Evolutionary conservation across 2,888 invertebrate genomes (phyloP).

Genomic region (Limnephilus auricula): DNA sequence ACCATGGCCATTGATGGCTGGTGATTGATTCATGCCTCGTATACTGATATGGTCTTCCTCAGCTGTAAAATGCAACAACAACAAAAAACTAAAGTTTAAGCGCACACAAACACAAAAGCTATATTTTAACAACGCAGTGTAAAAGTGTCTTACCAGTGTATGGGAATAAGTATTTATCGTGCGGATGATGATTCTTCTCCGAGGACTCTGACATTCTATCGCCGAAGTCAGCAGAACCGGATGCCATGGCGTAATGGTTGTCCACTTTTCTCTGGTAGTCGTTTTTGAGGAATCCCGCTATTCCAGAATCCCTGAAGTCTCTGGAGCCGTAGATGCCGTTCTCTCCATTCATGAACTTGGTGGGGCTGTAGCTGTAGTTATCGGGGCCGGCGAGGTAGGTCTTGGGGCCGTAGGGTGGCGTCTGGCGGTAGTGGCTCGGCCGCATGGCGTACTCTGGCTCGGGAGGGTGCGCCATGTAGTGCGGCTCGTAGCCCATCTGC

Average conservation of each 20-base stretch:
- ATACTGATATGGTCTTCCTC: constrained; percentile 85
- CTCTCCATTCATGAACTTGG: constrained; percentile 70
- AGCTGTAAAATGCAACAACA: constrained; percentile 74
- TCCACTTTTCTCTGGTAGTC: constrained; percentile 77
- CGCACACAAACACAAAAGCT: neutral
- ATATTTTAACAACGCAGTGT: neutral
- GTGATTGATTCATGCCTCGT: constrained; percentile 71
- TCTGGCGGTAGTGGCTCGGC: constrained; percentile 72
- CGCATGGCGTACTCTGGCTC: constrained; percentile 76
- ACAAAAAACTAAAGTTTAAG: neutral
- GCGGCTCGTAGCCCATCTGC: constrained; percentile 74
- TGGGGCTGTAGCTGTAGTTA: constrained; percentile 76
- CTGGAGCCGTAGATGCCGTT: constrained; percentile 74
- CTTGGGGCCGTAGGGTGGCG: constrained; percentile 75
- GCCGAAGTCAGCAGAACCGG: constrained; percentile 74
- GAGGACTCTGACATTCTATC: constrained; percentile 85
- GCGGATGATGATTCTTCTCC: constrained; percentile 81
- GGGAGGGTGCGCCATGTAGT: constrained; percentile 75
- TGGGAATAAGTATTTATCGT: constrained; percentile 90
- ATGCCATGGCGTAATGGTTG: constrained; percentile 71
- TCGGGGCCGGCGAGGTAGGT: constrained; percentile 75
- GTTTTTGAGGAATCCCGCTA: constrained; percentile 77
- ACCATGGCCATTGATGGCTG: constrained; percentile 66
- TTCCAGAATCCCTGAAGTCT: constrained; percentile 76
- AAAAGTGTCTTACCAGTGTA: constrained; percentile 80